Evolutionary conservation across 35 echinoderm and acorn worm species (phyloP), one percentile per base, ranked within the genome.

Genomic region (Apostichopus californicus): DNA sequence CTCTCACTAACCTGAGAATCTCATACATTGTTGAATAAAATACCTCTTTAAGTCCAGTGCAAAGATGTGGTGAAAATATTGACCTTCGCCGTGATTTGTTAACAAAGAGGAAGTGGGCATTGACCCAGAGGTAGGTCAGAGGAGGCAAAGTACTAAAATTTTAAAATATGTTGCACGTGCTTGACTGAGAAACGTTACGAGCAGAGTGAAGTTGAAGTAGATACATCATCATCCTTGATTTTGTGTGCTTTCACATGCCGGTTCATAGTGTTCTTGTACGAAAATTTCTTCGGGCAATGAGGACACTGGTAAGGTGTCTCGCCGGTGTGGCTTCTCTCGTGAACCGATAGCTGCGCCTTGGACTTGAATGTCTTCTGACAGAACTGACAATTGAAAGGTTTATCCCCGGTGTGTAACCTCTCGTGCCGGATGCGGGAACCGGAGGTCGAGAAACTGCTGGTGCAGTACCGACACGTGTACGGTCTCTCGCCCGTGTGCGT

Each of bases 361-460:
- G 56, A 15, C 9, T 56, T 65, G 60, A 92, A 92, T 6, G 20
- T 54, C 84, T 95, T 98, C 17, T 75, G 92, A 83, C 96, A 98
- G 55, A 86, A 54, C 17, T 86, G 34, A 86, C 96, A 98, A 13
- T 78, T 63, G 58, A 93, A 98, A 12, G 96, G 96, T 64, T 79
- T 98, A 57, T 98, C 94, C 66, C 94, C 94, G 0, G 96, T 98
- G 55, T 92, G 93, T 88, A 83, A 77, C 55, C 94, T 71, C 71
- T 73, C 24, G 83, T 87, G 93, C 90, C 73, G 63, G 12, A 56
- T 90, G 1, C 88, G 60, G 25, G 65, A 55, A 12, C 54, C 46
- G 17, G 70, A 8, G 0, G 55, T n/a, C 3, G 15, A 54, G n/a
- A 93, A 93, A 18, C 75, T 65, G 11, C 77, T 89, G 52, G 26